Evolutionary conservation across 2,113 vertebrate genomes (phyloP).

Genomic region (Apus apus): DNA sequence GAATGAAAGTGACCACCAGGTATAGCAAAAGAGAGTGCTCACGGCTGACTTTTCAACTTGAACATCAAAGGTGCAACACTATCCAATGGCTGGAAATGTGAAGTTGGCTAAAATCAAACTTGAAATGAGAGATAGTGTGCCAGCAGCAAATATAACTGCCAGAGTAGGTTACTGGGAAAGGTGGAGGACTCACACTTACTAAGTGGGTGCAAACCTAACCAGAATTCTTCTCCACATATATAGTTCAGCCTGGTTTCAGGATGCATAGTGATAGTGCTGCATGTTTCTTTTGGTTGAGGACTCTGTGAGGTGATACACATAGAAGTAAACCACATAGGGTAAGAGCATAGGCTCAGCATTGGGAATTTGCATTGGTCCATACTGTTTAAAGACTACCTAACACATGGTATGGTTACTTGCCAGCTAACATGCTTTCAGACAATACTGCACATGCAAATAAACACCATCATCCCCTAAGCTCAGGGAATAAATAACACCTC

Average conservation of each 20-base stretch:
- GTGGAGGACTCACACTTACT: background rate
- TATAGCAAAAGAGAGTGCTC: background rate
- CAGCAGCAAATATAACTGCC: background rate
- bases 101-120: background rate
- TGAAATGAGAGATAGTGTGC: background rate
- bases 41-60: background rate
- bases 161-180: background rate
- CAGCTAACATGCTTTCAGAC: background rate
- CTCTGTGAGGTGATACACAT: rapidly evolving
- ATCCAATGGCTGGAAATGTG: background rate
- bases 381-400: background rate
- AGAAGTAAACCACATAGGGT: background rate
- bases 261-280: background rate
- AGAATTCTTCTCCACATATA: background rate
- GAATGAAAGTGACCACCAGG: background rate
- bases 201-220: background rate
- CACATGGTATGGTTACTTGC: background rate
- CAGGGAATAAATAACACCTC: background rate
- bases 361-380: background rate
- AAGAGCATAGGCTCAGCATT: background rate
- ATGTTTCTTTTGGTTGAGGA: background rate
- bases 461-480: background rate
- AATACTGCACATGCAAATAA: background rate
- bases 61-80: background rate
- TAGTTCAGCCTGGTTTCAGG: background rate